Percentiles rank a stretch among this genome's conserved stretches.
These are phyloP conservation scores for Apomyelois bistriatella DNA, from an alignment of 2,888 invertebrate genomes.

Conservation along the genomic window DNA sequence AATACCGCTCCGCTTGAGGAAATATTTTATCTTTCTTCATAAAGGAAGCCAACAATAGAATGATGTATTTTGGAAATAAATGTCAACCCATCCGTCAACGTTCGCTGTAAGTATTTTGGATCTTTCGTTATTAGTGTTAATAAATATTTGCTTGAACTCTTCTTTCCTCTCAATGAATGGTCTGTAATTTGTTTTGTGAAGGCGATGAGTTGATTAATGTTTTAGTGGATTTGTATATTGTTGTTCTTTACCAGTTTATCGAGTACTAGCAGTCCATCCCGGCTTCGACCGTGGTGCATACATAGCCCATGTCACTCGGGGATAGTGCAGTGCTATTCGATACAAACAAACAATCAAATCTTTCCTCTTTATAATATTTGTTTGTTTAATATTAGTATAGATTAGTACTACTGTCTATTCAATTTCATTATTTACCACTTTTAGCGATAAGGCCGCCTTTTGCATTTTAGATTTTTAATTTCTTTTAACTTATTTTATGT, in stretches of 20 bases:
- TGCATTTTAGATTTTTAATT: no score
- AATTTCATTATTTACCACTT: no score
- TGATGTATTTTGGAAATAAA: slow-evolving; percentile 74
- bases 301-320: no score
- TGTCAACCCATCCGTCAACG: slow-evolving; percentile 70
- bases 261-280: no score
- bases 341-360: no score
- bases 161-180: neutral
- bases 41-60: slow-evolving; percentile 69
- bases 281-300: no score
- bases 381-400: no score
- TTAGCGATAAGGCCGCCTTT: no score
- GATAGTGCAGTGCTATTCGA: neutral
- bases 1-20: slow-evolving; percentile 60
- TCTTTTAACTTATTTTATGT: no score
- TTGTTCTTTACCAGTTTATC: neutral
- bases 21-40: slow-evolving; percentile 77
- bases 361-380: no score
- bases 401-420: no score
- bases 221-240: no score
- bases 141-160: slow-evolving; percentile 14
- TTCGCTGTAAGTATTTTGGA: slow-evolving; percentile 40
- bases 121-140: slow-evolving; percentile 32
- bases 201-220: neutral
- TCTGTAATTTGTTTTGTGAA: slow-evolving; percentile 2